Evolutionary conservation across 2,888 invertebrate species (phyloP), one percentile per base, ranked within the genome.

Genomic region (Drosophila suboccidentalis): DNA sequence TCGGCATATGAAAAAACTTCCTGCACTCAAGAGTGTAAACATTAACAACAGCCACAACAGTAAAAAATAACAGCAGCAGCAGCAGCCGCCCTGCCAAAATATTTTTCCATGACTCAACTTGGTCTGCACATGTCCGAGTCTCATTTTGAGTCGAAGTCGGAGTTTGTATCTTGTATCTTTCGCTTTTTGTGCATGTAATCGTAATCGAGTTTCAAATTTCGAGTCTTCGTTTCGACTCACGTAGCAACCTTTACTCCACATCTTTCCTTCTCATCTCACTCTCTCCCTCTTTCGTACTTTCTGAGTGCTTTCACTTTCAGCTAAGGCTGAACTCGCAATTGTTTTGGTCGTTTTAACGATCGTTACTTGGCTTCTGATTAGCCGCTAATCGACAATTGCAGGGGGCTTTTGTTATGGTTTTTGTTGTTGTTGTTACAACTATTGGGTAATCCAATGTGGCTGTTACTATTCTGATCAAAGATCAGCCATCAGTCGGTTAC

Each of bases 301-400:
- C 62, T 66, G 61, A 72, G 73, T 90, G 86, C 89, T 89, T 89
- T 89, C 89, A 90, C 89, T 90, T 89, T 89, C 89, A 75, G 54
- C 78, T 72, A 74, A 82, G 71, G 71, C 55, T 73, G 62, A 60
- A 38, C 60, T 50, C 58, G 66, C 83, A 88, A 83, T 86, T 82
- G 86, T 77, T 78, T 82, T 71, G 75, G 65, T 70, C 57, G 55
- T 64, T 83, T 85, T 72, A 69, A 63, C 72, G 75, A 61, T 70
- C 49, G 63, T 57, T 72, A 64, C 64, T 64, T 64, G 65, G 55
- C 78, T 66, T 70, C 79, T 70, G 81, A 82, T 82, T 79, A 83
- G 68, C 64, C 49, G 66, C 65, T 77, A 74, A 76, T 70, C 66
- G 70, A 63, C 70, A 72, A 64, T 69, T 69, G 71, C 55, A 58